Evolutionary conservation across 2,113 vertebrate genomes (phyloP).

Genomic region (Oenanthe melanoleuca): DNA sequence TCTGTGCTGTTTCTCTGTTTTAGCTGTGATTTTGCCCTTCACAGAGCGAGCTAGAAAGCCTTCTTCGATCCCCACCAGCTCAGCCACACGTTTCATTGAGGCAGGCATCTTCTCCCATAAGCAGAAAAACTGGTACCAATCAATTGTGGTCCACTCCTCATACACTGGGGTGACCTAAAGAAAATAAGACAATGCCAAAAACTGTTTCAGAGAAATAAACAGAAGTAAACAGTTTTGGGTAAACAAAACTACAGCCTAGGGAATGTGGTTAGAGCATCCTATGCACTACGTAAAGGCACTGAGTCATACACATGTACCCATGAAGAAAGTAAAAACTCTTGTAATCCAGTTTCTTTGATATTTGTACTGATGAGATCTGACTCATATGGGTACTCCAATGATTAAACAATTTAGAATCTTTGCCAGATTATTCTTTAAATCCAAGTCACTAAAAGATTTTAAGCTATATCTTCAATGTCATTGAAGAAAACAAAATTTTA

Average conservation of each 20-base stretch:
- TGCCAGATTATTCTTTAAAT: not conserved
- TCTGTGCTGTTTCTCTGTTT: conserved; percentile 91
- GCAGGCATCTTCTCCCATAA: conserved; percentile 92
- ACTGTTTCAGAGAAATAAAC: not conserved
- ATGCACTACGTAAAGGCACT: not conserved
- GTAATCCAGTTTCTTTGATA: not conserved
- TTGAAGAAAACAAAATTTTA: not conserved
- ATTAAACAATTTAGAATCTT: not conserved
- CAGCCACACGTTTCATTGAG: conserved; percentile 95
- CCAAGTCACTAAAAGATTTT: not conserved
- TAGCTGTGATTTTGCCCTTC: conserved; percentile 85
- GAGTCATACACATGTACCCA: not conserved
- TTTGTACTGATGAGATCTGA: not conserved
- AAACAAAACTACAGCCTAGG: conserved; percentile 1
- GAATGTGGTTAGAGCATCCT: conserved; percentile 3
- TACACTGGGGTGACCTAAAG: conserved; percentile 91
- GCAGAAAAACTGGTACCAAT: conserved; percentile 98
- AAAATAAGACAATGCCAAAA: not conserved
- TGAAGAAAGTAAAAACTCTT: conserved; percentile 31
- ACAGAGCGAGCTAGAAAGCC: conserved; percentile 92
- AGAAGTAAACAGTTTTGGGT: not conserved
- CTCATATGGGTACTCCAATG: not conserved
- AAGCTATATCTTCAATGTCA: not conserved
- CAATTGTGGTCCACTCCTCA: conserved; percentile 93
- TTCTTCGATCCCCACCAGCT: conserved; percentile 96